These are phyloP conservation scores for Premnoplex brunnescens DNA, from an alignment of 2,797 vertebrate species.

Conservation along the genomic window DNA sequence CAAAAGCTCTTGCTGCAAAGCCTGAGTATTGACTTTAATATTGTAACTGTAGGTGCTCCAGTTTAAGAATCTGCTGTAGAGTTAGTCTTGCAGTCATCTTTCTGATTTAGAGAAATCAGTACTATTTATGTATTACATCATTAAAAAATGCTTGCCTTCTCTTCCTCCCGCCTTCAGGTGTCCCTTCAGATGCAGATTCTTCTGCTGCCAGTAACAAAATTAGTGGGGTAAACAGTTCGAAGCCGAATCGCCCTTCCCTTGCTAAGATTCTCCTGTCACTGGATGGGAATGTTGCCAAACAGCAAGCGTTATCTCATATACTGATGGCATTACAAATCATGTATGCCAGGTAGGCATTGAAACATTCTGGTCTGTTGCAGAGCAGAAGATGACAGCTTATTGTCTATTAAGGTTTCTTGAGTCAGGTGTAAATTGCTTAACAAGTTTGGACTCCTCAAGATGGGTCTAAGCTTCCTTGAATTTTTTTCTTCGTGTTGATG, in stretches of 20 bases:
- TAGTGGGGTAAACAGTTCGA: conserved; percentile 84
- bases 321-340: conserved; percentile 94
- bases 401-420: background rate
- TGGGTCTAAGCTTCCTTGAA: background rate
- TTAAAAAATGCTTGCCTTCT: background rate
- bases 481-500: background rate
- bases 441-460: background rate
- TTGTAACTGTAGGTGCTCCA: background rate
- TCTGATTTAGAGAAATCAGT: background rate
- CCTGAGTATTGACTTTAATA: background rate
- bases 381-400: background rate
- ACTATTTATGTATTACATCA: background rate
- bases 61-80: background rate
- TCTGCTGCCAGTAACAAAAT: conserved; percentile 90
- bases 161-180: conserved; percentile 75
- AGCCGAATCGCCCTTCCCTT: conserved; percentile 92
- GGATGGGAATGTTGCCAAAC: conserved; percentile 93
- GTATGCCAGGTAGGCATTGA: conserved; percentile 89
- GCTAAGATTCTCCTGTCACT: conserved; percentile 96
- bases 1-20: background rate
- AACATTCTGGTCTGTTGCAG: background rate
- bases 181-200: conserved; percentile 92
- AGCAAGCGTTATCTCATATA: conserved; percentile 93
- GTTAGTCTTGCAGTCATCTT: background rate
- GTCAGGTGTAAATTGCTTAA: background rate